These are phyloP conservation scores for Mythimna impura DNA, from an alignment of 2,888 invertebrate genomes.

Conservation along the genomic window DNA sequence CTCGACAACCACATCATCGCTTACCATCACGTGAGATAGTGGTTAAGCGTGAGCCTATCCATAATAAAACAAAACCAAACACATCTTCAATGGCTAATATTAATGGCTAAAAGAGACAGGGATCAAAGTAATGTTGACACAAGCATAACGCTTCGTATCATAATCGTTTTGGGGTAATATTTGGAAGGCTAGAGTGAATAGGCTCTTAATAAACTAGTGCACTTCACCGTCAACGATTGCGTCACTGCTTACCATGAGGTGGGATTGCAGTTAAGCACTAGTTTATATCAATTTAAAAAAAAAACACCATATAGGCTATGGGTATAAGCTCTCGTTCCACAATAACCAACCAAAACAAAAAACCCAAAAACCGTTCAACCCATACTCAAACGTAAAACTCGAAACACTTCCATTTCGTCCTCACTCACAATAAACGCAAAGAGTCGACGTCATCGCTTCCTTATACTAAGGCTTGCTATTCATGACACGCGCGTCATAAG, in stretches of 20 bases:
- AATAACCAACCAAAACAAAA: neutral
- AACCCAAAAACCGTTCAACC: slow-evolving; percentile 25
- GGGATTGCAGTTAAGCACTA: too few species aligned
- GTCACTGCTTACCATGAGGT: too few species aligned
- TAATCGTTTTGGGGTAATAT: neutral
- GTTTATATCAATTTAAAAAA: too few species aligned
- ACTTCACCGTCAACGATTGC: too few species aligned
- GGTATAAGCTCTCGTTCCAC: neutral
- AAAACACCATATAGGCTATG: too few species aligned
- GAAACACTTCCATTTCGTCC: slow-evolving; percentile 31
- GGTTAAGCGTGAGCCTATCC: too few species aligned
- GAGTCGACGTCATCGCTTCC: slow-evolving; percentile 57
- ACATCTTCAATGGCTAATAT: too few species aligned
- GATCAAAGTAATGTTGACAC: neutral
- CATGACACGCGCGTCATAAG: slow-evolving; percentile 68
- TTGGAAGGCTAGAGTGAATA: neutral
- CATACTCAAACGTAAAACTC: slow-evolving; percentile 44
- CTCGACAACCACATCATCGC: too few species aligned
- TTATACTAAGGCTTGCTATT: slow-evolving; percentile 64
- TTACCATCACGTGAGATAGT: too few species aligned
- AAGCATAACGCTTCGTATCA: neutral
- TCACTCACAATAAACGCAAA: slow-evolving; percentile 56
- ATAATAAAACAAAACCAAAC: too few species aligned
- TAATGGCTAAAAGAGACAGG: too few species aligned
- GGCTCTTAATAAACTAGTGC: too few species aligned